These are phyloP conservation scores for Drosophila virilis DNA, from an alignment of 1,140 invertebrate species.

Conservation along the genomic window DNA sequence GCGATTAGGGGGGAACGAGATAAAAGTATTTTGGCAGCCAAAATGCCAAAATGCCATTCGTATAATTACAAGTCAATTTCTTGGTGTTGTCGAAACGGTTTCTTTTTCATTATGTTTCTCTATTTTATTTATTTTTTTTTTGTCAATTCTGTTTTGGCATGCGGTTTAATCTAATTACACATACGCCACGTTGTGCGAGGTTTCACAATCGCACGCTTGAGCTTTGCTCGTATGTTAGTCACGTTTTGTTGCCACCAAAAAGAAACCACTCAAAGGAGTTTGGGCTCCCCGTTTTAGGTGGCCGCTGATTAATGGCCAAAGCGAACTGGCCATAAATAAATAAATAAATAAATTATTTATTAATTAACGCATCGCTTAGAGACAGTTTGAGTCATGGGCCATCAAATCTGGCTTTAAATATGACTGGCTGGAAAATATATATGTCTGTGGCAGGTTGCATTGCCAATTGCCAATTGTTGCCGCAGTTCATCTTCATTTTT, in stretches of 20 bases:
- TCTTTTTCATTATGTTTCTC: neutral
- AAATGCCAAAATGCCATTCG: conserved; percentile 61
- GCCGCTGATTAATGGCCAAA: conserved; percentile 76
- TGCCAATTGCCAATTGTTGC: conserved; percentile 33
- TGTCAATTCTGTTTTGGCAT: conserved; percentile 65
- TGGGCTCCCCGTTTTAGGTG: conserved; percentile 53
- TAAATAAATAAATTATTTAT: conserved; percentile 78
- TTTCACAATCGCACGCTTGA: conserved; percentile 58
- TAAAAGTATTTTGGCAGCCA: conserved; percentile 48
- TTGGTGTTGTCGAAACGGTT: conserved; percentile 63
- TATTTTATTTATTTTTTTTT: neutral
- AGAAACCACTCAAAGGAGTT: conserved; percentile 71
- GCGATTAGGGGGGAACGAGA: conserved; percentile 53
- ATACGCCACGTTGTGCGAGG: conserved; percentile 77
- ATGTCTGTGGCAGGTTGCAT: neutral
- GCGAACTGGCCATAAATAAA: conserved; percentile 69
- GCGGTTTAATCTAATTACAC: conserved; percentile 82
- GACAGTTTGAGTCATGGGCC: conserved; percentile 42
- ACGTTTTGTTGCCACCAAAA: conserved; percentile 76
- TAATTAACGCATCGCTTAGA: conserved; percentile 71
- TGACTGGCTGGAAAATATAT: neutral
- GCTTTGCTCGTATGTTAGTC: conserved; percentile 64
- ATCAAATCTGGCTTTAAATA: conserved; percentile 53
- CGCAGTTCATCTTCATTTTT: conserved; percentile 74
- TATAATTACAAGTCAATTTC: conserved; percentile 78